Conservation (phyloP, 1,140 invertebrate genomes). For the Parasteatoda tepidariorum region DNA sequence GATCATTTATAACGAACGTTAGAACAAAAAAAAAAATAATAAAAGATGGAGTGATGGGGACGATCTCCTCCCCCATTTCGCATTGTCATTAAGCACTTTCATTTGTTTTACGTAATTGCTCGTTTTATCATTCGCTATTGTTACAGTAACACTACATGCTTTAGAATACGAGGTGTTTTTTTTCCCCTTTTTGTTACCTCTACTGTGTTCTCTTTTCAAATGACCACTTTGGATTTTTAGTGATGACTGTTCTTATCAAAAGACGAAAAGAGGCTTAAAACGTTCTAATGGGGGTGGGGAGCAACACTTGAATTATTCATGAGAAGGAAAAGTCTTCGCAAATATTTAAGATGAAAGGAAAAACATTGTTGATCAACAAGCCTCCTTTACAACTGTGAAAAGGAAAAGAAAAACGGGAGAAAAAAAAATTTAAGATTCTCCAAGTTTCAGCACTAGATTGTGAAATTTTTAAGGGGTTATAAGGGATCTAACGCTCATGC, state of each 20-base stretch:
- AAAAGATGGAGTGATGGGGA: background rate
- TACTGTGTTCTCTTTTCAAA: conserved; percentile 20
- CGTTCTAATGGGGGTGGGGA: conserved; percentile 17
- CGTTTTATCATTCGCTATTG: conserved; percentile 40
- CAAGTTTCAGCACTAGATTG: too few relatives aligned
- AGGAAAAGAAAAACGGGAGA: too few relatives aligned
- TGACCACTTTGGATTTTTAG: background rate
- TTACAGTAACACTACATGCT: background rate
- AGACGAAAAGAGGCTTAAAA: conserved; percentile 26
- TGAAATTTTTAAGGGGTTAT: too few relatives aligned
- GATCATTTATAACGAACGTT: conserved; percentile 55
- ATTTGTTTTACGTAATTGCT: conserved; percentile 60
- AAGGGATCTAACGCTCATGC: too few relatives aligned
- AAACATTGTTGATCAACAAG: background rate
- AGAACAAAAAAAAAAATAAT: conserved; percentile 43
- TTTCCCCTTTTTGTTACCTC: background rate
- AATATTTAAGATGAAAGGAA: background rate
- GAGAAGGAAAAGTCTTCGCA: background rate
- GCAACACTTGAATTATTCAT: conserved; percentile 32
- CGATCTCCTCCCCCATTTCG: background rate
- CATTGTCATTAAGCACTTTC: conserved; percentile 57
- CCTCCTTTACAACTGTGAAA: background rate
- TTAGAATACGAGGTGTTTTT: background rate
- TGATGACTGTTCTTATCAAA: conserved; percentile 27
- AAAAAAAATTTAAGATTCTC: too few relatives aligned